Evolutionary conservation across 2,113 vertebrate genomes (phyloP).

Genomic region (Haemorhous mexicanus): DNA sequence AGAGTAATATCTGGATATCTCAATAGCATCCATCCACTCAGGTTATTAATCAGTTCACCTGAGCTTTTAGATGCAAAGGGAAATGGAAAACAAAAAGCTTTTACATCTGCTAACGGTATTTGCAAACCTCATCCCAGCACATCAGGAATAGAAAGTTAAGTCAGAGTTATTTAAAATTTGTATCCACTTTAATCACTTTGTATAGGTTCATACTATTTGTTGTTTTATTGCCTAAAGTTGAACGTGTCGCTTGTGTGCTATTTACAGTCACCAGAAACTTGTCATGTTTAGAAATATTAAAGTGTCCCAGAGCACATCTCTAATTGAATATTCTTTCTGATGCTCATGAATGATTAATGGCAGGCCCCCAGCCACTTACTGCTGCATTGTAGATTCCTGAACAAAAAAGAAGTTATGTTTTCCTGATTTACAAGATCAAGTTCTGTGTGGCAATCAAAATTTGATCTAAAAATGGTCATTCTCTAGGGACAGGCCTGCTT

Average conservation of each 20-base stretch:
- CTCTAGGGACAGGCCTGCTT: background rate
- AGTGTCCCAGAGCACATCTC: background rate
- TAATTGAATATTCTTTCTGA: conserved; percentile 51
- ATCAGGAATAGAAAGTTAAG: background rate
- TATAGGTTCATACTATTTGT: background rate
- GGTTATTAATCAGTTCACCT: background rate
- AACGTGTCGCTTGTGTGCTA: background rate
- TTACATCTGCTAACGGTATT: background rate
- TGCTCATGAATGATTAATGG: conserved; percentile 45
- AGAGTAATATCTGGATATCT: background rate
- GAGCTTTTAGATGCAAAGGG: background rate
- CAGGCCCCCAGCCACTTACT: background rate
- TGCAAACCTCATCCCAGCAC: background rate
- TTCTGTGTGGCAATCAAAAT: background rate
- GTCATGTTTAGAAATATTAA: conserved; percentile 9
- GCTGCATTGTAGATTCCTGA: background rate
- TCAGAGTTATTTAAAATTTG: background rate
- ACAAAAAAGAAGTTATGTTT: background rate
- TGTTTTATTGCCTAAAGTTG: background rate
- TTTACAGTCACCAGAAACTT: conserved; percentile 33
- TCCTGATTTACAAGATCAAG: background rate
- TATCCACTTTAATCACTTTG: background rate
- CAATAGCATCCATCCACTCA: background rate
- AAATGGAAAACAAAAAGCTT: background rate
- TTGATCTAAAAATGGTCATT: background rate